Evolutionary conservation across 2,888 invertebrate species (phyloP).

Genomic region (Cataglyphis cursor): DNA sequence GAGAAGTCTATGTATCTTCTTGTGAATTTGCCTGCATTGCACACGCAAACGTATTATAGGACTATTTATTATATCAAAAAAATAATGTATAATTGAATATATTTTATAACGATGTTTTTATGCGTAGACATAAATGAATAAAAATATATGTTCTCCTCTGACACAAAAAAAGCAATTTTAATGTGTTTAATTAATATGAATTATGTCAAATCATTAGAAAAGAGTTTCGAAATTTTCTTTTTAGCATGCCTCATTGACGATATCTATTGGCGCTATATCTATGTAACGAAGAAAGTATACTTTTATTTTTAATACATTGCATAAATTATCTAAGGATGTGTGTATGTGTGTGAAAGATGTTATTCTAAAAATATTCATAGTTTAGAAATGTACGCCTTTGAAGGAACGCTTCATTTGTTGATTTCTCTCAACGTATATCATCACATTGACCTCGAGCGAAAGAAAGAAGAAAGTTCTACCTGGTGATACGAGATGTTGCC

Average conservation of each 20-base stretch:
- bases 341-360: not conserved
- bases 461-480: slow-evolving; percentile 82
- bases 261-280: not conserved
- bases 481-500: slow-evolving; percentile 78
- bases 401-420: slow-evolving; percentile 33
- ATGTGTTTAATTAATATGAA: not conserved
- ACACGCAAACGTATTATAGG: not conserved
- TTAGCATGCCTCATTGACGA: not conserved
- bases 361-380: slow-evolving; percentile 13
- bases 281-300: slow-evolving; percentile 28
- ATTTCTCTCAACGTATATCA: slow-evolving; percentile 62
- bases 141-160: not conserved
- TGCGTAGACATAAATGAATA: not conserved
- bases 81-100: not conserved
- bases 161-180: not conserved
- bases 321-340: not conserved
- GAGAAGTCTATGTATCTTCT: slow-evolving; percentile 4
- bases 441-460: slow-evolving; percentile 69
- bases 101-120: not conserved
- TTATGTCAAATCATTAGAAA: not conserved
- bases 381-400: slow-evolving; percentile 9
- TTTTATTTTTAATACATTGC: slow-evolving; percentile 28
- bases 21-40: not conserved
- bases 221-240: not conserved
- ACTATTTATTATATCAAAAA: not conserved